Base-by-base conservation (phyloP, 1,140 invertebrate species). In the Lucilia cuprina region DNA sequence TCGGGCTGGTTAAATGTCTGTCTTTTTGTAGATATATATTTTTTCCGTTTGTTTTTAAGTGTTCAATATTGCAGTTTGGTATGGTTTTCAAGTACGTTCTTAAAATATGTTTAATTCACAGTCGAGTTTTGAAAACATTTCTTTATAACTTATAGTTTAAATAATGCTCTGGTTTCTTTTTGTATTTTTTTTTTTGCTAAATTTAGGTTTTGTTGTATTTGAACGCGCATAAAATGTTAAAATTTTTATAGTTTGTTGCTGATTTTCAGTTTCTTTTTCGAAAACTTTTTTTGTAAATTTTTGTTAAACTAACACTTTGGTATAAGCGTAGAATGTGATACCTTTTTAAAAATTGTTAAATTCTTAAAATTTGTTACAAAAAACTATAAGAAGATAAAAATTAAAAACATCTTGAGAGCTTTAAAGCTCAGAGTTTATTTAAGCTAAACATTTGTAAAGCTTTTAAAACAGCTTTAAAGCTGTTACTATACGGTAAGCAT, bases 301-400 rank as follows among this genome's bases (percentile, higher is more conserved):
- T 80, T 50, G 35, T 21, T 80, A 13, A 49, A 21, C 41, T 13
- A 25, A 49, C 47, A 80, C 19, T 80, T 80, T 49, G 35, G 65
- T 25, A 25, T 21, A 21, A 49, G 77, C 77, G 77, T 80, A 80
- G 77, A 80, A 80, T 80, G 77, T 80, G 41, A 80, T 80, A 80
- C 77, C 77, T 80, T 80, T 49, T 49, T 10, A 4, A 10, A 80
- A 80, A 70, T 70, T 70, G 65, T 21, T 19, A 25, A 70, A 70
- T 70, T 70, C 65, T 70, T 70, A 9, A 70, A 70, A 55, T 55
- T 55, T 55, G 12, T 7, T 55, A 55, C 7, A 55, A 55, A 55
- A 55, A 55, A 5, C 17, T 14, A 17, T 2, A 49, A 49, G 9
- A 49, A 49, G 5, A 14, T 49, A 14, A 17, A 5, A 55, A 55